phyloP scores from a whole-genome alignment of 2,113 vertebrate species.

The Prinia subflava region DNA sequence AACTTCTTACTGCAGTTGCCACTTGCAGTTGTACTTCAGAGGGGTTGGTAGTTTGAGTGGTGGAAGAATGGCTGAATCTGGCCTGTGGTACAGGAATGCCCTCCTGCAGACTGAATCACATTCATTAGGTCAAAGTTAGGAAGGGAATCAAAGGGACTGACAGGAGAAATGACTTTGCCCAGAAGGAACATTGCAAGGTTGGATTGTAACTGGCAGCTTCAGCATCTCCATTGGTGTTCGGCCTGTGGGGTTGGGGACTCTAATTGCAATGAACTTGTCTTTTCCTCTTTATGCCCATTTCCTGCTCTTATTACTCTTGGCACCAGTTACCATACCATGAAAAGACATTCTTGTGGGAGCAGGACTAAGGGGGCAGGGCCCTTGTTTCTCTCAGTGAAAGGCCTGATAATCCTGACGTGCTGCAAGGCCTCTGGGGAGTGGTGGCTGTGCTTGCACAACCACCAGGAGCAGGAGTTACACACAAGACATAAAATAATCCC shows the following conservation, averaged over 20 bases:
- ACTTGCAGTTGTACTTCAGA: neutral
- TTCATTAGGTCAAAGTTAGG: neutral
- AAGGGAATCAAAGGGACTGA: neutral
- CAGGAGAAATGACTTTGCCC: neutral
- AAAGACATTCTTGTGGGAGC: neutral
- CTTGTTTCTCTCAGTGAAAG: neutral
- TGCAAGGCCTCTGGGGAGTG: neutral
- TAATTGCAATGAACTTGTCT: neutral
- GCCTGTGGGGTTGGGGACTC: neutral
- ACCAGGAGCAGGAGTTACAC: neutral
- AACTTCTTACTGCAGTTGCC: neutral
- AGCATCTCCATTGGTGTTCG: rapidly evolving
- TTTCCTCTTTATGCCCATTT: slow-evolving; percentile 3
- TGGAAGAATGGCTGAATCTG: neutral
- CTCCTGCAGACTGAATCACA: neutral
- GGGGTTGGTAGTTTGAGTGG: neutral
- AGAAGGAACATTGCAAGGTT: neutral
- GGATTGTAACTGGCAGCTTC: neutral
- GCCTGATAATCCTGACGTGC: neutral
- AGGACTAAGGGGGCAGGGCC: neutral
- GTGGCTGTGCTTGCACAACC: neutral
- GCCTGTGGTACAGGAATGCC: neutral
- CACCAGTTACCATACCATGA: neutral
- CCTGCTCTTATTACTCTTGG: slow-evolving; percentile 18
- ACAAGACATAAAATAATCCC: neutral